Conservation (phyloP, 2,113 vertebrate species). For the Fulica atra region DNA sequence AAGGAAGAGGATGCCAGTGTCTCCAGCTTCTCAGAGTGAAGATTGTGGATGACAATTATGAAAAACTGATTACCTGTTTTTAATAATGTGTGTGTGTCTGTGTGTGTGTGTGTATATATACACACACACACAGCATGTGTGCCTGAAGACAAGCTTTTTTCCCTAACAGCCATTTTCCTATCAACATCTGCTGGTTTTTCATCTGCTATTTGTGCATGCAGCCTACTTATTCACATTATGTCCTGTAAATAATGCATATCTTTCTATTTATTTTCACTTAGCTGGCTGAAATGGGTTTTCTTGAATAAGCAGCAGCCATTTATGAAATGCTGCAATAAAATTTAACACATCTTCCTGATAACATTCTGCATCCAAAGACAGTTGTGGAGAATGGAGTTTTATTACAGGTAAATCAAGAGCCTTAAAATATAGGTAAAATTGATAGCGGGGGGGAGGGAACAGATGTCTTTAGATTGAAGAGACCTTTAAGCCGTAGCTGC, state of each 20-base stretch:
- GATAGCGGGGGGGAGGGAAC: not conserved
- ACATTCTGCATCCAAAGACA: not conserved
- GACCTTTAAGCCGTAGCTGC: not conserved
- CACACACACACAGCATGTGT: not conserved
- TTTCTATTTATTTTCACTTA: constrained; percentile 63
- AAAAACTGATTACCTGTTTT: not conserved
- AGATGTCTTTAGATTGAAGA: not conserved
- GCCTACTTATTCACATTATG: constrained; percentile 12
- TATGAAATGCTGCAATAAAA: constrained; percentile 40
- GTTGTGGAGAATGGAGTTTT: not conserved
- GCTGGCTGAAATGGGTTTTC: constrained; percentile 16
- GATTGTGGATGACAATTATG: not conserved
- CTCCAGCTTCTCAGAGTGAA: not conserved
- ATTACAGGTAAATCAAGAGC: not conserved
- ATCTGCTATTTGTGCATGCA: constrained; percentile 18
- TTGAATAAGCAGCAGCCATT: constrained; percentile 38
- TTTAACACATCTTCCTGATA: not conserved
- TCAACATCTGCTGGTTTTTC: constrained; percentile 7
- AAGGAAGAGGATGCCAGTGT: fast-evolving
- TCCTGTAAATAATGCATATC: constrained; percentile 47
- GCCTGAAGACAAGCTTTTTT: not conserved
- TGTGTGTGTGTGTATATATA: not conserved
- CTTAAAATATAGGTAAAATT: not conserved
- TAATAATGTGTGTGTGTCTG: not conserved
- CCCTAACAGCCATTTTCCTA: not conserved